Evolutionary conservation across 2,888 invertebrate genomes (phyloP), one percentile per base, ranked within the genome.

Genomic region (Callosobruchus maculatus): DNA sequence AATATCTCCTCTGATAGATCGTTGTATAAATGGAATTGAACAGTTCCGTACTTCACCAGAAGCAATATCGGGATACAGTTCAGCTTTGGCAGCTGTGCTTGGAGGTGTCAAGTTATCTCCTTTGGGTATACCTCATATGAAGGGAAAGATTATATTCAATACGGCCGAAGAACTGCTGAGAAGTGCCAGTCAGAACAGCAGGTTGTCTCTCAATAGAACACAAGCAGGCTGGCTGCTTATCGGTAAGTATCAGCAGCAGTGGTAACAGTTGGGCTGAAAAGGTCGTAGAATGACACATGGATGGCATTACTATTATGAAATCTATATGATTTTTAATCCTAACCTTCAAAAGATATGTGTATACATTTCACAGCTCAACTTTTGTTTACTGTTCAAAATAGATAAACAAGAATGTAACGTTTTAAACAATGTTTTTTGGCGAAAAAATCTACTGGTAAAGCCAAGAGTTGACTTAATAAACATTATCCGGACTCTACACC

Each of bases 161-260:
- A 95, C 97, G 5, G 99, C 98, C 0, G 99, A 99, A 88, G 99
- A 99, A 85, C 88, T 99, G 80, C 88, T 99, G 70, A 90, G 98
- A 77, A 97, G 98, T 77, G 99, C 99, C 0, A 97, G 96, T 82
- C 98, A 99, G 88, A 99, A 97, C 87, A 97, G 97, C 86, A 91
- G 98, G 72, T 90, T 99, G 74, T 98, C 98, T 0, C 90, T 98
- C 77, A 97, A 97, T 80, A 91, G 98, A 83, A 98, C 98, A 0
- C 97, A 97, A 85, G 98, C 98, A 66, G 99, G 99, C 30, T 99
- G 99, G 99, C 90, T 98, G 70, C 89, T 99, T 68, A 96, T 99
- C 80, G 98, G 98, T 68, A 68, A 68, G 22, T 18, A 49, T 5
- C 21, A 3, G 21, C n/a, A 20, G 67, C 4, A 67, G 21, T 67